These are phyloP conservation scores for Excalfactoria chinensis DNA, from an alignment of 2,113 vertebrate species.

Conservation along the genomic window DNA sequence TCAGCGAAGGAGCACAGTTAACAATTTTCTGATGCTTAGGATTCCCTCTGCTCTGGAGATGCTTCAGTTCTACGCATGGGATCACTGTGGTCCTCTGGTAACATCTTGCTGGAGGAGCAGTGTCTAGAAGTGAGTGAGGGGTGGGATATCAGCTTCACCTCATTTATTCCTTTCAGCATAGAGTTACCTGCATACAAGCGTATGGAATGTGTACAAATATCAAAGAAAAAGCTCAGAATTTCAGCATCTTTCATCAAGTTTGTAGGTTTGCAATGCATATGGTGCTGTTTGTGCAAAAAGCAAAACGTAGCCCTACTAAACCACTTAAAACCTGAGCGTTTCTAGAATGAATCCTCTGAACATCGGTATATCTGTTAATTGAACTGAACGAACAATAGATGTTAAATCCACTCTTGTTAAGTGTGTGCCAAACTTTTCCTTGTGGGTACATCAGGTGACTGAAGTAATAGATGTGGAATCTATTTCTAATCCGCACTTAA, in stretches of 20 bases:
- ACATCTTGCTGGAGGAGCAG: not conserved
- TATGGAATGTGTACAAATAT: accelerated
- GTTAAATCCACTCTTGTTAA: not conserved
- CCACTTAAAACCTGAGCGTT: not conserved
- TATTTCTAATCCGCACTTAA: not conserved
- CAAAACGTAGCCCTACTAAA: not conserved
- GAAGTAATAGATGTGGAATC: not conserved
- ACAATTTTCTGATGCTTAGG: not conserved
- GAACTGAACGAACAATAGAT: not conserved
- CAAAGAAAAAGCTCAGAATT: not conserved
- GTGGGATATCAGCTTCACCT: not conserved
- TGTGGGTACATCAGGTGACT: not conserved
- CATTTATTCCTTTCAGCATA: not conserved
- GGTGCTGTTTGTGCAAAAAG: not conserved
- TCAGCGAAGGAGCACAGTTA: not conserved
- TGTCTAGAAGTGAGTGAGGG: not conserved
- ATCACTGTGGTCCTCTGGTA: not conserved
- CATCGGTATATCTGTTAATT: not conserved
- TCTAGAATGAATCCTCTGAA: not conserved
- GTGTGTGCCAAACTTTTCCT: not conserved
- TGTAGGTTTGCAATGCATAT: not conserved
- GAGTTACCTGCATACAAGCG: not conserved
- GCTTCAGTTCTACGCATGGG: not conserved
- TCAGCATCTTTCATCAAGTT: not conserved
- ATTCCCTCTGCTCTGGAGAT: not conserved